Base-by-base conservation (phyloP, 2,113 vertebrate genomes). In the Rostratula benghalensis region DNA sequence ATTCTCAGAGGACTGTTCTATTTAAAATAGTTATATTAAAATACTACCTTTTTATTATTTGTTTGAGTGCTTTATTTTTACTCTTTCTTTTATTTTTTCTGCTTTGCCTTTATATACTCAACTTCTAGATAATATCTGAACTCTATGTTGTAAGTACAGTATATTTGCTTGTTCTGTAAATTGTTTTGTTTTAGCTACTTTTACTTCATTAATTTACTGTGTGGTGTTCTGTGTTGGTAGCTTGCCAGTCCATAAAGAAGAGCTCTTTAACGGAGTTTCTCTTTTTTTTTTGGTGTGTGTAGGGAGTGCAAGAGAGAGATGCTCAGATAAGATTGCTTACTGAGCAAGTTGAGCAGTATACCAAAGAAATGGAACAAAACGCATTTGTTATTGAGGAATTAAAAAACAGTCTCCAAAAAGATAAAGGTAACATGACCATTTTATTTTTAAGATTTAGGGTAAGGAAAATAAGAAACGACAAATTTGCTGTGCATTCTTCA, bases 261-360 rank as follows among this genome's bases (percentile, higher is more conserved):
- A 41, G 50, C 61, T 63, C 30, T 69, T 61, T 65, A 80, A 61
- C 37, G 27, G 13, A 35, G 11, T 54, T 81, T 45, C 1, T 59
- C 15, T 39, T 75, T 46, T 45, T 30, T 46, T 45, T 30, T 75
- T 17, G 19, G 10, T 11, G 5, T 91, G 16, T 74, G 8, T 87
- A 99, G 99, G 98, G 98, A 9, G 93, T 99, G 77, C 99, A 99
- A 91, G 99, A 99, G 61, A 95, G 99, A 94, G 99, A 99, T 92
- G 98, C 97, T 96, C 99, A 99, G 87, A 99, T 99, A 96, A 99
- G 98, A 96, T 96, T 99, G 96, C 98, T 99, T 70, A 98, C 98
- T 69, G 99, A 99, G 50, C 99, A 99, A 97, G 97, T 99, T 50
- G 98, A 99, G 94, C 98, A 99, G 59, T 99, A 99, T 71, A 99